phyloP scores from a whole-genome alignment of 2,797 vertebrate species.

The Thaleichthys pacificus region DNA sequence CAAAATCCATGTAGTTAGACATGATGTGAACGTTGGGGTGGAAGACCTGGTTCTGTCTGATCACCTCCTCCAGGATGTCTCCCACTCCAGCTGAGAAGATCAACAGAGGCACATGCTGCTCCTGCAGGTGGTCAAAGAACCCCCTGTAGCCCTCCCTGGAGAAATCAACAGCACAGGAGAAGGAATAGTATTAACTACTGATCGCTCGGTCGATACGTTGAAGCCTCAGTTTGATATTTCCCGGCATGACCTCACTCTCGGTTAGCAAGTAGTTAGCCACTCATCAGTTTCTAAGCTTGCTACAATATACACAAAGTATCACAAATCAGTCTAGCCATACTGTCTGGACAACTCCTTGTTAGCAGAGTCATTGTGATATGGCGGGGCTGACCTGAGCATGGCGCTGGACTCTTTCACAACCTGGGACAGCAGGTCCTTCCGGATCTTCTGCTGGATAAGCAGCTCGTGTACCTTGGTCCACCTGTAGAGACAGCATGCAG shows the following conservation, averaged over 20 bases:
- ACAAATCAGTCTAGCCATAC: too few relatives aligned
- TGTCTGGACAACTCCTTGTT: background rate
- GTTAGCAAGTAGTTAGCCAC: too few relatives aligned
- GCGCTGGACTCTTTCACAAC: conserved; percentile 80
- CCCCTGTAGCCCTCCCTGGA: conserved; percentile 81
- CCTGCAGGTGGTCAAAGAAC: conserved; percentile 80
- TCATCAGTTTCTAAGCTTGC: too few relatives aligned
- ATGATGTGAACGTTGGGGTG: conserved; percentile 84
- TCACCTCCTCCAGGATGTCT: conserved; percentile 88
- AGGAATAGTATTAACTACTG: too few relatives aligned
- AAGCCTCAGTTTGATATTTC: too few relatives aligned
- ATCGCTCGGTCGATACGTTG: too few relatives aligned
- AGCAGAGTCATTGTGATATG: background rate
- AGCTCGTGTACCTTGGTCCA: conserved; percentile 87
- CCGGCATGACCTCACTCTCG: too few relatives aligned
- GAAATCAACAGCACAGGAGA: conserved; percentile 3
- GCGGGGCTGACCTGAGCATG: conserved; percentile 79
- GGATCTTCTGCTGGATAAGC: conserved; percentile 84
- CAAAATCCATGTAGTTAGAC: conserved; percentile 96
- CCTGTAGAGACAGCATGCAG: conserved; percentile 64
- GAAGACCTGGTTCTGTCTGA: conserved; percentile 80
- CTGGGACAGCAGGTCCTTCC: conserved; percentile 74
- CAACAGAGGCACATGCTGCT: conserved; percentile 79
- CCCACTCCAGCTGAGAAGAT: conserved; percentile 92
- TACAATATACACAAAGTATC: too few relatives aligned